Conservation (phyloP, 1,140 invertebrate genomes). For the Arion vulgaris region DNA sequence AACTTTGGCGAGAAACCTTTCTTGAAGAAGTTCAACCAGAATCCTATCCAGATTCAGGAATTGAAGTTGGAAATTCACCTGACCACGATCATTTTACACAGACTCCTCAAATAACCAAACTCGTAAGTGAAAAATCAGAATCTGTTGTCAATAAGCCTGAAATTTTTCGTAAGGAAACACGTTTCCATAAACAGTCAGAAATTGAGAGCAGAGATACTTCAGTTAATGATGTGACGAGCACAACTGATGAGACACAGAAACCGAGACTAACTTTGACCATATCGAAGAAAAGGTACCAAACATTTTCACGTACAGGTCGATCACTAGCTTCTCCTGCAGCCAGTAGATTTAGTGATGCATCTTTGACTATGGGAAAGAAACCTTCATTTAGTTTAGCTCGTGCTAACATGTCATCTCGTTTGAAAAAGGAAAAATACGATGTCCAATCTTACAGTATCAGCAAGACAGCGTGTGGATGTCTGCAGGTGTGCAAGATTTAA, state of each 20-base stretch:
- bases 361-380: not conserved
- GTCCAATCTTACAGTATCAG: not conserved
- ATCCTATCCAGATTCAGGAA: conserved; percentile 31
- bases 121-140: conserved; percentile 6
- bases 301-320: not conserved
- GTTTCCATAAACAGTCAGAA: conserved; percentile 1
- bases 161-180: conserved; percentile 20
- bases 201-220: not conserved
- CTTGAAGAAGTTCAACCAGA: conserved; percentile 26
- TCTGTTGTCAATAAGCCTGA: not conserved
- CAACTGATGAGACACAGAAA: conserved; percentile 10
- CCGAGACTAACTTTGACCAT: conserved; percentile 31
- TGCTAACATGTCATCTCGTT: not conserved
- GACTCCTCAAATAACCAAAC: not conserved
- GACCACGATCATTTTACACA: conserved; percentile 17
- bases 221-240: conserved; percentile 7
- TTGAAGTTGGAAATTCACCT: conserved; percentile 35
- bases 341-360: not conserved
- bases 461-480: conserved; percentile 57
- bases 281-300: conserved; percentile 33
- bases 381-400: not conserved
- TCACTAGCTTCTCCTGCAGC: not conserved
- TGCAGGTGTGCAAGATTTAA: conserved; percentile 94
- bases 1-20: conserved; percentile 38
- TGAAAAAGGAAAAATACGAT: not conserved